Evolutionary conservation across 1,140 invertebrate genomes (phyloP), one percentile per base, ranked within the genome.

Genomic region (Pseudobourletiella spinata): DNA sequence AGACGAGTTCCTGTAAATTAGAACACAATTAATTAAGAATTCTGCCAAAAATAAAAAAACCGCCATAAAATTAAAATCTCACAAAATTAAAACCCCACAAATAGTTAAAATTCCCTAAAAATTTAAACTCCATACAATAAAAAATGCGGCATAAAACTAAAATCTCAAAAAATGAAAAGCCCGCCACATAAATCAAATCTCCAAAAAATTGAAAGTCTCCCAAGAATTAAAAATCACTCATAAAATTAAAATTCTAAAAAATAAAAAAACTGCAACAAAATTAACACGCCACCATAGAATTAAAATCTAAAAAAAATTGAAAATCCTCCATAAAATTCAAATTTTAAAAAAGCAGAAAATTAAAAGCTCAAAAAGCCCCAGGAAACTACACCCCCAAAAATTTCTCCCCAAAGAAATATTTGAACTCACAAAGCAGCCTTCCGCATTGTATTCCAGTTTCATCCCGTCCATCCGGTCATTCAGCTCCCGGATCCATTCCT

Each of bases 191-290:
- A 8, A 39, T 35, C 2, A 57, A 24, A 24, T 6, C 8, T 24
- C 28, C 3, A 2, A 57, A 39, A n/a, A 57, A 57, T 18, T 39
- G 16, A 43, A 24, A n/a, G n/a, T n/a, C n/a, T n/a, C 25, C 22
- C 18, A 54, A 54, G 18, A n/a, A 54, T 28, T 28, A 54, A 28
- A 20, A 28, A 54, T 4, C 75, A 0, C n/a, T n/a, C n/a, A n/a
- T n/a, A n/a, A n/a, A n/a, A n/a, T n/a, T n/a, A n/a, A n/a, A n/a
- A n/a, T n/a, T n/a, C n/a, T n/a, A n/a, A n/a, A n/a, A n/a, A n/a
- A n/a, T n/a, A n/a, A n/a, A n/a, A n/a, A n/a, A n/a, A n/a, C n/a
- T n/a, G n/a, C n/a, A n/a, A n/a, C n/a, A n/a, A n/a, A n/a, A n/a
- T n/a, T n/a, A n/a, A n/a, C n/a, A n/a, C n/a, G n/a, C n/a, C n/a